Conservation (phyloP, 2,113 vertebrate species). For the Tetraodon nigroviridis region DNA sequence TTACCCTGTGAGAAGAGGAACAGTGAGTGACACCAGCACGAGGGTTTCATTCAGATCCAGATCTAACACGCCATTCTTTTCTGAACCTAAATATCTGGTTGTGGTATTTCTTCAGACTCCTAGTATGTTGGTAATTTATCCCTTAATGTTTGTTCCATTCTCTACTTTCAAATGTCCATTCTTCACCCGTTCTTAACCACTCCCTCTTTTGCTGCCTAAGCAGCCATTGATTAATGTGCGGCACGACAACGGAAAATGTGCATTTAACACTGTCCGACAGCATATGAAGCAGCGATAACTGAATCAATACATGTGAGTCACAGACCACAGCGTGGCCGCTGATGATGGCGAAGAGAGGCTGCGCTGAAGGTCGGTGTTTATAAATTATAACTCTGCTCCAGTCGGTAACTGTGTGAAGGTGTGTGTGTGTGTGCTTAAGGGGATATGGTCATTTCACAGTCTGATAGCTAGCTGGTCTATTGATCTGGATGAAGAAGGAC, state of each 20-base stretch:
- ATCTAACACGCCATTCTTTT: neutral
- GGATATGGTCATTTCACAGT: slow-evolving; percentile 77
- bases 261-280: slow-evolving; percentile 77
- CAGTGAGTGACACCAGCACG: neutral
- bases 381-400: slow-evolving; percentile 9
- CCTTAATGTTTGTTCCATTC: neutral
- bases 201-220: slow-evolving; percentile 21
- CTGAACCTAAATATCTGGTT: neutral
- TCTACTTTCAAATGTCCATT: slow-evolving; percentile 8
- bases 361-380: neutral
- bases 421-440: slow-evolving; percentile 66
- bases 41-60: neutral
- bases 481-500: slow-evolving; percentile 68
- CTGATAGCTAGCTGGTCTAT: slow-evolving; percentile 77
- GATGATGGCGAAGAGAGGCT: slow-evolving; percentile 53
- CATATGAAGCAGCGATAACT: slow-evolving; percentile 79
- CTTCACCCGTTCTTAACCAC: neutral
- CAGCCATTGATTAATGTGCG: slow-evolving; percentile 62
- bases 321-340: slow-evolving; percentile 42
- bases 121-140: neutral
- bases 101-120: neutral
- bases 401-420: slow-evolving; percentile 32
- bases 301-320: slow-evolving; percentile 71
- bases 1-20: slow-evolving; percentile 79
- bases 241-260: slow-evolving; percentile 70